Conservation (phyloP, 2,797 vertebrate species). For the Sardinella longiceps region DNA sequence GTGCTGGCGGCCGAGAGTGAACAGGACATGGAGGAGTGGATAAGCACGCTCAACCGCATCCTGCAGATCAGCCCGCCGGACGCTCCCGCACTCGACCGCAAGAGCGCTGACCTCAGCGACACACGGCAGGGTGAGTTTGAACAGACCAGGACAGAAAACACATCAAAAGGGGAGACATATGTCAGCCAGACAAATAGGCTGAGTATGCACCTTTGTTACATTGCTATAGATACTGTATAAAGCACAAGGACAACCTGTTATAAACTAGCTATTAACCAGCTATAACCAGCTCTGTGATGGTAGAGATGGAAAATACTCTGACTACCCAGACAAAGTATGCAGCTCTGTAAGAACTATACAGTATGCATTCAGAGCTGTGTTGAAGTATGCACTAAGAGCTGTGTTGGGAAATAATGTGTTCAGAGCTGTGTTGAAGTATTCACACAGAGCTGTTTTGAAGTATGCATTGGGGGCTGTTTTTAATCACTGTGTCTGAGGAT, state of each 20-base stretch:
- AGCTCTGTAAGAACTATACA: too few species aligned
- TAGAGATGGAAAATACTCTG: not conserved
- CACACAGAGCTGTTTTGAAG: not conserved
- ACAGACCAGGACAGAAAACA: not conserved
- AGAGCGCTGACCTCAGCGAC: conserved; percentile 90
- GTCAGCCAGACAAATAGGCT: not conserved
- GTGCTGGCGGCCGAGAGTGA: conserved; percentile 98
- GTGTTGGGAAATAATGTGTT: not conserved
- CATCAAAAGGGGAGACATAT: not conserved
- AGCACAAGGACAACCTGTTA: not conserved
- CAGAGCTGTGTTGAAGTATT: not conserved
- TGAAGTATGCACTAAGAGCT: not conserved
- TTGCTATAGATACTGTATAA: too few species aligned
- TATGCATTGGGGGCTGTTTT: not conserved
- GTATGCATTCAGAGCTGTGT: not conserved
- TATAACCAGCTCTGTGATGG: not conserved
- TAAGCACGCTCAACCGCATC: conserved; percentile 93
- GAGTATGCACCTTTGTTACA: not conserved
- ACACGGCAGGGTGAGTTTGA: conserved; percentile 83
- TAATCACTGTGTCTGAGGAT: not conserved
- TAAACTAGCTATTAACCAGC: too few species aligned
- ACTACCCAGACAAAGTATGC: not conserved
- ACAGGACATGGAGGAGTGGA: conserved; percentile 99
- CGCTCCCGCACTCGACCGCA: conserved; percentile 85
- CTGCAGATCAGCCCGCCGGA: conserved; percentile 95